A percentile compares a stretch with the other conserved stretches of the same genome.
phyloP scores from a whole-genome alignment of 2,888 invertebrate genomes.

The Nebria brevicollis region DNA sequence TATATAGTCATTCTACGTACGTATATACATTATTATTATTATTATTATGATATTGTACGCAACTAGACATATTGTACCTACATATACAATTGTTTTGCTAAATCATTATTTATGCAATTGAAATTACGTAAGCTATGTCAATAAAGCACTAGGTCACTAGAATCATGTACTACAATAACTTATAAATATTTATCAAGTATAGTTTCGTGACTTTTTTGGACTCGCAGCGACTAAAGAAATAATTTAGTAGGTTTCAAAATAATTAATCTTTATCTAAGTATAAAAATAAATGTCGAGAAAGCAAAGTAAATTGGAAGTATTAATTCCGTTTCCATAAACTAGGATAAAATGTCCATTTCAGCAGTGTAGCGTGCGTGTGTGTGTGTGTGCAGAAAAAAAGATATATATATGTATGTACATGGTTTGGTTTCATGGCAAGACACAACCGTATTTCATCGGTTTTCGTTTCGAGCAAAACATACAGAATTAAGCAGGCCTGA shows the following conservation, averaged over 20 bases:
- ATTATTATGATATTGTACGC: too few relatives aligned
- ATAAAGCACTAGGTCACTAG: too few relatives aligned
- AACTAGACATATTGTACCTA: too few relatives aligned
- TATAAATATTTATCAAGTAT: constrained; percentile 7
- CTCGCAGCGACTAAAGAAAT: neutral
- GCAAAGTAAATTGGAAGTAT: constrained; percentile 12
- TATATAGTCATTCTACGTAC: neutral
- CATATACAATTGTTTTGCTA: too few relatives aligned
- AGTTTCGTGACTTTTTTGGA: neutral
- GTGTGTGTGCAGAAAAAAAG: constrained; percentile 17
- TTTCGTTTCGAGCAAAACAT: constrained; percentile 34
- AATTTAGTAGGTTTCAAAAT: constrained; percentile 2
- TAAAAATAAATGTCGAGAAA: neutral
- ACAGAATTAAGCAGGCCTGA: constrained; percentile 48
- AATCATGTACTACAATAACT: neutral
- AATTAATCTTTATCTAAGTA: constrained; percentile 17
- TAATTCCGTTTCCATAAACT: constrained; percentile 26
- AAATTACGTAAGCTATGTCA: too few relatives aligned
- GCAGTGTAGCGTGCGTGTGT: neutral
- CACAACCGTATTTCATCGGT: constrained; percentile 42
- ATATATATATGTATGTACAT: neutral
- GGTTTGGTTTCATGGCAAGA: neutral
- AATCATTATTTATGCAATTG: too few relatives aligned
- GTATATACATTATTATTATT: neutral
- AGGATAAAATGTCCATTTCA: constrained; percentile 13